Base-by-base conservation (phyloP, 1,140 invertebrate species). In the Drosophila athabasca region DNA sequence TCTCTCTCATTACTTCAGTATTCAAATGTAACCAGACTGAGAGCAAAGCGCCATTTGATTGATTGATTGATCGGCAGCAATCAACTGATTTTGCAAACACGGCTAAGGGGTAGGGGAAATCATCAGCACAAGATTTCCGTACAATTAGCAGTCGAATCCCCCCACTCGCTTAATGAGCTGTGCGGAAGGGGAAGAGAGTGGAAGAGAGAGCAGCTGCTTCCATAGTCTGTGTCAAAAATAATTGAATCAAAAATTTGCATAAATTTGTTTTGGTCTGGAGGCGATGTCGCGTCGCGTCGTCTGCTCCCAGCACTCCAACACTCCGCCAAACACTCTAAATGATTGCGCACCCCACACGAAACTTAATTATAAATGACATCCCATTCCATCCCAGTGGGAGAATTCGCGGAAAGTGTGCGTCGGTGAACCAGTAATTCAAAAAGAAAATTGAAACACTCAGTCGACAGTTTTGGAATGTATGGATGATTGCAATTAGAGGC, bases 221-320 rank as follows among this genome's bases (percentile, higher is more conserved):
- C 8, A 19, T 11, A 24, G 11, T n/a, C 11, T 67, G 77, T 75
- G 78, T 87, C 74, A 75, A 77, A 81, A 79, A 62, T 76, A 88
- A 88, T 82, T 88, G 60, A 79, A 87, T 79, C 83, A 67, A 82
- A 88, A 88, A 87, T 87, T 87, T 88, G 64, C 83, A 87, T 87
- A 79, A 87, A 88, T 88, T 76, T 76, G 57, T 60, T 60, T 65
- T 50, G 55, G 45, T 65, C 53, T 70, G 59, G 41, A 57, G 75
- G 50, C 62, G 78, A n/a, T n/a, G n/a, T n/a, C n/a, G 50, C 64
- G 58, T 60, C 74, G 50, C 62, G 45, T 11, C 59, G 61, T 78
- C 79, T 78, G 61, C 41, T 11, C 44, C 50, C 17, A 19, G 17
- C 17, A 19, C 17, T n/a, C 17, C 17, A 64, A 62, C 54, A 41